Evolutionary conservation across 2,113 vertebrate species (phyloP), one percentile per base, ranked within the genome.

Genomic region (Cynoglossus semilaevis): DNA sequence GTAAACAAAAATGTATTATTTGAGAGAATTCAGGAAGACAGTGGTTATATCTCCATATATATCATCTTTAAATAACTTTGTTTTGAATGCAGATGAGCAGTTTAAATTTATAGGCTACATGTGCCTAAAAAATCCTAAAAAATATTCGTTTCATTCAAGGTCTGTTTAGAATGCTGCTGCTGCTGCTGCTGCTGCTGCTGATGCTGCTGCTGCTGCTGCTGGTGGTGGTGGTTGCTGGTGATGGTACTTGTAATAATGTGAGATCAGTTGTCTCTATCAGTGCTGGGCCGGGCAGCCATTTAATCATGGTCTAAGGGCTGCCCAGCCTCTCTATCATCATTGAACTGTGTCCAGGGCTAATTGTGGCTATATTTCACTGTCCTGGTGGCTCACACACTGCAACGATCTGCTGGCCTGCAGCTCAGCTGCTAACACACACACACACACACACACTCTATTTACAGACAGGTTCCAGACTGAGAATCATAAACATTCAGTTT

Each of bases 361-460:
- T 96, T 96, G 94, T 94, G 89, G 92, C 94, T 91, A 96, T 96
- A 95, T 94, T 94, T 96, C 94, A 96, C 93, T 95, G 94, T 96
- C 95, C 92, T 81, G 68, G 87, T 85, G 90, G 88, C 88, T 76
- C 43, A 72, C 72, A 61, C 81, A 74, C 72, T 29, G 69, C 83
- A 88, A 86, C 84, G 83, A 87, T 88, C 85, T 54, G 52, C 74
- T 72, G 76, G 59, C 42, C 70, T 63, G 67, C 67, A 54, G 66
- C 67, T 71, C 17, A 68, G 43, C 15, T 60, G 19, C 69, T 55
- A 71, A 68, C 50, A 69, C 57, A 35, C 67, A 41, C 61, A 58
- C 45, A 57, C 49, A 47, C 56, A 63, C 59, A 51, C 60, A 65
- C 52, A 29, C 51, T 47, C 61, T 17, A 12, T 15, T 5, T 15